Evolutionary conservation across 1,140 invertebrate genomes (phyloP), one percentile per base, ranked within the genome.

Genomic region (Hycleus cichorii): DNA sequence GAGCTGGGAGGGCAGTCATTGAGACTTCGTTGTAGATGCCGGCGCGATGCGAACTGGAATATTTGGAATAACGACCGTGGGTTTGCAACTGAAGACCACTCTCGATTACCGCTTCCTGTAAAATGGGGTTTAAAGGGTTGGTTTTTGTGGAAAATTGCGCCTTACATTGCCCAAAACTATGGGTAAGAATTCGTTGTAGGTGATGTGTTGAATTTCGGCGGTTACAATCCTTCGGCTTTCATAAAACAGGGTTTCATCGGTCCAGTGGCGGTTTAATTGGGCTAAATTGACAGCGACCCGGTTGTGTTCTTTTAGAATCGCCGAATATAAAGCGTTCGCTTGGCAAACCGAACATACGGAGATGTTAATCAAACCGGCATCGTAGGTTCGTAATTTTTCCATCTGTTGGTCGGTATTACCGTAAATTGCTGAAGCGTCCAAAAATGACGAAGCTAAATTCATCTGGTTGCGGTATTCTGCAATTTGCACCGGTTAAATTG

Each of bases 381-480:
- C 84, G 72, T 91, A 93, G 0, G 87, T 85, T 39, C 91, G 74
- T 1, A 90, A 71, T 24, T 82, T 78, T 32, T 86, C 78, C 5
- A 88, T 70, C 62, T 83, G 80, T 43, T 85, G 80, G 42, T 85
- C 82, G 0, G 83, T 87, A 48, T 78, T 87, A 4, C 93, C 93
- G 70, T 96, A 96, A 40, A 96, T 75, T 10, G 86, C 84, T 0
- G 90, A 93, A 2, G 83, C 93, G 68, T 96, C 93, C 7, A 96
- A 76, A 70, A 91, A 94, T 3, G 87, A 83, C 0, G 92, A 91
- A 0, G 88, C 92, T 60, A 90, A 80, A 74, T 95, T 95, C 83
- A 93, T 90, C 71, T 92, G 90, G 60, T 93, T 86, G 38, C 90
- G 78, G 24, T 80, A 75, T 50, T 86, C 82, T 85, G 72, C 4